Base-by-base conservation (phyloP, 2,888 invertebrate genomes). In the Coremacera marginata region DNA sequence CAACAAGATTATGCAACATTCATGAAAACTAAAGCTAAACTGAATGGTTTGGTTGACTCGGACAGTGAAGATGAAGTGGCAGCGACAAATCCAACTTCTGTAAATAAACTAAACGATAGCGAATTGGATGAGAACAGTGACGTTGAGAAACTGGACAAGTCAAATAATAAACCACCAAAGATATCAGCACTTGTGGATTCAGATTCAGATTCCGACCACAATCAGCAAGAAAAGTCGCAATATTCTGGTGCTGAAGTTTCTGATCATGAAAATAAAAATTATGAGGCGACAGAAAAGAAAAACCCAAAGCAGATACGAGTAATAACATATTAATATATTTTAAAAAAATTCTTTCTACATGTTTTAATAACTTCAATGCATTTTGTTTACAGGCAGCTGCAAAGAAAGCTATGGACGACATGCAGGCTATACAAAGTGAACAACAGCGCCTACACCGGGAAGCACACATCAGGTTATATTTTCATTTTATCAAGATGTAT, bases 391-490 rank as follows among this genome's bases (percentile, higher is more conserved):
- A 93, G 93, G 92, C 93, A 89, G 92, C 94, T 16, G 92, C 92
- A 16, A 93, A 93, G 85, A 91, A 92, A 86, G 93, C 94, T 44
- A 91, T 92, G 84, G 92, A 93, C 83, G 93, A 94, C 78, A 93
- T 94, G 90, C 92, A 93, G 82, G 92, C 94, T 83, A 95, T 97
- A 80, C 93, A 94, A 85, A 95, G 96, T 87, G 96, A 96, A 89
- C 94, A 95, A 0, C 96, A 97, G 88, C 91, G 96, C 75, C 91
- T 95, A 90, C 87, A 95, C 11, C 91, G 97, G 81, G 95, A 96
- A 87, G 93, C 93, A 22, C 90, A 92, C 77, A 91, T 96, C 22
- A 85, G 82, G 87, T 84, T 81, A 0, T 19, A 14, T 22, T 19
- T 62, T 51, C 65, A 51, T 3, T 63, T 62, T 63, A 11, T 14